These are phyloP conservation scores for Xenus cinereus DNA, from an alignment of 2,113 vertebrate species.

Conservation along the genomic window DNA sequence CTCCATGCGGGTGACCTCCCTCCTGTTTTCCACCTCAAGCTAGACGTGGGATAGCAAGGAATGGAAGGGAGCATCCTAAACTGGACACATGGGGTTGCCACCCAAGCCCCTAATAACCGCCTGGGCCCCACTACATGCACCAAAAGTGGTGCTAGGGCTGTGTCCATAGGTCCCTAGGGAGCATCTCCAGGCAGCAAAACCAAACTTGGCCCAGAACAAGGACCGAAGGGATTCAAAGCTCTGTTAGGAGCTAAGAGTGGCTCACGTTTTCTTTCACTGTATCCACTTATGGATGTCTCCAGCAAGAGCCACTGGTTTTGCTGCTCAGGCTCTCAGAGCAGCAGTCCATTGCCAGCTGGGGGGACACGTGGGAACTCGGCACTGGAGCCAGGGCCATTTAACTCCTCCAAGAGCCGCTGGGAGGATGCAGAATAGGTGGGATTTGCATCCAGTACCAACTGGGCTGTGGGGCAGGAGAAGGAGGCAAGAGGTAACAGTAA, in stretches of 20 bases:
- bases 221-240: not conserved
- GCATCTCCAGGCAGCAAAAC: not conserved
- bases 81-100: not conserved
- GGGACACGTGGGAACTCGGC: not conserved
- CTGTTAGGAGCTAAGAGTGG: not conserved
- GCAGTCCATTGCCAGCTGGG: not conserved
- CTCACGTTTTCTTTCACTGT: not conserved
- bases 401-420: not conserved
- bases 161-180: accelerated
- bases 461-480: not conserved
- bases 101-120: not conserved
- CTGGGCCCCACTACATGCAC: accelerated
- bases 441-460: not conserved
- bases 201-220: not conserved
- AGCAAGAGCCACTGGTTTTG: not conserved
- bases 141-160: not conserved
- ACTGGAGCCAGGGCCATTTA: not conserved
- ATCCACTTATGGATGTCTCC: not conserved
- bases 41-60: not conserved
- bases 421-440: not conserved
- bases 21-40: not conserved
- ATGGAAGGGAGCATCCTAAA: not conserved
- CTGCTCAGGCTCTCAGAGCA: not conserved
- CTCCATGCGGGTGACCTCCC: not conserved
- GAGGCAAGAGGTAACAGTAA: not conserved